Evolutionary conservation across 2,888 invertebrate species (phyloP), one percentile per base, ranked within the genome.

Genomic region (Leuctra nigra): DNA sequence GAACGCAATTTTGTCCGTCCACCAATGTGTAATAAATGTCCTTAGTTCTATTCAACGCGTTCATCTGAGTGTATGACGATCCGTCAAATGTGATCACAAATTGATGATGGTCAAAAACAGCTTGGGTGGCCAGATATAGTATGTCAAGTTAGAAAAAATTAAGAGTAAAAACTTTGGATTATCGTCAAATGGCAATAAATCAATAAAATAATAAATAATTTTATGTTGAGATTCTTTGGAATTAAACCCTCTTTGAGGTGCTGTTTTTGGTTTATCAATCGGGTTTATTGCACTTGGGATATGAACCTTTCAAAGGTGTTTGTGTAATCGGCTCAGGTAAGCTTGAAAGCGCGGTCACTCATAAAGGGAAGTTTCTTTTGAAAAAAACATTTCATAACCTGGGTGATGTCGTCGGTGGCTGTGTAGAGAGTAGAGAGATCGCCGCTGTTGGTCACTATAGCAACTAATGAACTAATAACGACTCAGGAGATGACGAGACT

Each of bases 31-130:
- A 44, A 44, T 44, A 44, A 44, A 44, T 44, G 44, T 44, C 44
- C 44, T 22, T 4, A 4, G 48, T n/a, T 16, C 69, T 62, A 75
- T 74, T 24, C 75, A 76, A 61, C 75, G 73, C 64, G 66, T 75
- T 48, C 75, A 75, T 53, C 53, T 46, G 57, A 53, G 29, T 52
- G 53, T 33, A 35, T 25, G 29, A 22, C 23, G 35, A 16, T 20
- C 39, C 53, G 57, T 53, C 57, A 53, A 29, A 29, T 39, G 29
- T 24, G 48, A 55, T 55, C 50, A 39, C 48, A 55, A 53, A 53
- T 57, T 57, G 53, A 57, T 57, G 57, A 57, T 57, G 53, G 55
- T 50, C 50, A 20, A 29, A 24, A 36, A 29, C 57, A 16, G 29
- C 53, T 35, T 57, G 57, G 57, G 57, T 57, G 57, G 57, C 24